A percentile compares a stretch with the other conserved stretches of the same genome.
Evolutionary conservation across 1,140 invertebrate species (phyloP).

Genomic region (Lethocerus indicus): DNA sequence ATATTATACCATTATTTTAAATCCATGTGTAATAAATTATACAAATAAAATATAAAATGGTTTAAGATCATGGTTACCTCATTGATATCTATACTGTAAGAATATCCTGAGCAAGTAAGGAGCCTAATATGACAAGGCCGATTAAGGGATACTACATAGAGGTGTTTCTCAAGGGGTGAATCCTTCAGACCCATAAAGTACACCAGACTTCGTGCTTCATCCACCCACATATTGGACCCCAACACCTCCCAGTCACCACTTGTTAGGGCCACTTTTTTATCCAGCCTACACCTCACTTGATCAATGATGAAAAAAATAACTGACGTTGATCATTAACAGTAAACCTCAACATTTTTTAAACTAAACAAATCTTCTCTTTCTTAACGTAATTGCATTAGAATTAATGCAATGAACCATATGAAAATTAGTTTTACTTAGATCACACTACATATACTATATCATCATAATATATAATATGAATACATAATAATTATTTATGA

Average conservation of each 20-base stretch:
- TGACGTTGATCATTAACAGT: too few relatives aligned
- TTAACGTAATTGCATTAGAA: too few relatives aligned
- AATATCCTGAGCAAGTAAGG: constrained; percentile 55
- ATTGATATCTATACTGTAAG: constrained; percentile 63
- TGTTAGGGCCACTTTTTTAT: constrained; percentile 55
- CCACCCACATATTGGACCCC: constrained; percentile 59
- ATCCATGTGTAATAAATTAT: background rate
- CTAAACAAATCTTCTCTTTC: too few relatives aligned
- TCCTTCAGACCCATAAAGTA: constrained; percentile 70
- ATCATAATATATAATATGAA: too few relatives aligned
- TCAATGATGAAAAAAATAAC: too few relatives aligned
- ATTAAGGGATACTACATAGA: constrained; percentile 59
- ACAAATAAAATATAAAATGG: background rate
- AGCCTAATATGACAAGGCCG: constrained; percentile 46
- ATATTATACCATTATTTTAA: background rate
- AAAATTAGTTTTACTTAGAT: too few relatives aligned
- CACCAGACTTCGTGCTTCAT: constrained; percentile 46
- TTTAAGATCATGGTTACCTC: constrained; percentile 29
- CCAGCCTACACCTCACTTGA: too few relatives aligned
- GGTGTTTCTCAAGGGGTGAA: constrained; percentile 62
- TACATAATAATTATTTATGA: too few relatives aligned
- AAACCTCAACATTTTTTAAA: too few relatives aligned
- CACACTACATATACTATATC: too few relatives aligned
- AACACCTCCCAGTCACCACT: constrained; percentile 71
- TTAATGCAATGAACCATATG: too few relatives aligned